Evolutionary conservation across 2,797 vertebrate species (phyloP), one percentile per base, ranked within the genome.

Genomic region (Euthynnus affinis): DNA sequence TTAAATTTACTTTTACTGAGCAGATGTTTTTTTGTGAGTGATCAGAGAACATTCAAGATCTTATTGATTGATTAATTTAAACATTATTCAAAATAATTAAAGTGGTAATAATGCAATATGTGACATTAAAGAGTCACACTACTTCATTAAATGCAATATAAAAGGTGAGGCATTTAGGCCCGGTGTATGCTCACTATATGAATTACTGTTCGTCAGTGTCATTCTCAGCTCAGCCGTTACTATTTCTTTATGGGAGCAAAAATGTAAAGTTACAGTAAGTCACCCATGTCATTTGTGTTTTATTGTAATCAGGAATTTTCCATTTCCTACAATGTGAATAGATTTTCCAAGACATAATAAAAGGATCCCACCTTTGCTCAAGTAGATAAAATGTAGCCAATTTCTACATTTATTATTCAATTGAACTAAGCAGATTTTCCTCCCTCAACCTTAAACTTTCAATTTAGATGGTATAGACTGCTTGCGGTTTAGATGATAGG

Each of bases 41-140:
- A 81, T 81, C 73, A 82, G 67, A 73, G 58, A 64, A 59, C 56
- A 63, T 71, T 22, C 37, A 76, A 80, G 37, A 40, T 79, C 12
- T 49, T 53, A 76, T 80, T 40, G n/a, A n/a, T n/a, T n/a, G n/a
- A n/a, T n/a, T 58, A 25, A 29, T 29, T 29, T 3, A 29, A 56
- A 20, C 77, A 87, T 42, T 3, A 14, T 52, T 42, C 14, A 62
- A 69, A 46, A 68, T 6, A 49, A 70, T 37, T 9, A 23, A 59
- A 59, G 34, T 23, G 9, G 48, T 32, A 37, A 20, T 32, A 20
- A 40, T 49, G 20, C 17, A 23, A 65, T 57, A 62, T 25, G 20
- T 1, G 15, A 12, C 20, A 71, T 76, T 66, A 37, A 80, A 51
- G 14, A 12, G 25, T 51, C 44, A 15, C 17, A 42, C 6, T 6